A percentile compares a stretch with the other conserved stretches of the same genome.
These are phyloP conservation scores for Cybosia mesomella DNA, from an alignment of 2,888 invertebrate species.

Conservation along the genomic window DNA sequence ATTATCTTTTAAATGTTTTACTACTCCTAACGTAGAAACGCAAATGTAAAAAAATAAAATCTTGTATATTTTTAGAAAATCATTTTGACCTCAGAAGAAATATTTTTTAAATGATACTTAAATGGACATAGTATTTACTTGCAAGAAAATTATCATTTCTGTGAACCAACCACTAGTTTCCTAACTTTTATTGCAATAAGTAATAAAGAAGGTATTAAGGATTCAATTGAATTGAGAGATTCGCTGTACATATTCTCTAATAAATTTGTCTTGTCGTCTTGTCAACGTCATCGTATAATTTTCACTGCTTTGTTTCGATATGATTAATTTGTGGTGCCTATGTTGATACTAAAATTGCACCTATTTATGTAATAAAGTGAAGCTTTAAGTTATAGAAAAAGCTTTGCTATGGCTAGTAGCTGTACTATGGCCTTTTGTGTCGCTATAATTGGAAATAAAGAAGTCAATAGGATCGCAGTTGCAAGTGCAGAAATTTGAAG, in stretches of 20 bases:
- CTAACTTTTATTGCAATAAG: slow-evolving; percentile 12
- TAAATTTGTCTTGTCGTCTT: not conserved
- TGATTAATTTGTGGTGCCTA: not conserved
- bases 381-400: not conserved
- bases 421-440: not conserved
- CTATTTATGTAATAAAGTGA: too few relatives aligned
- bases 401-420: too few relatives aligned
- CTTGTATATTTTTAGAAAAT: too few relatives aligned
- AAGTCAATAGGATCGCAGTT: not conserved
- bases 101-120: too few relatives aligned
- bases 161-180: slow-evolving; percentile 25
- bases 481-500: not conserved
- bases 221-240: not conserved
- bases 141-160: slow-evolving; percentile 25
- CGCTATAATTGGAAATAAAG: not conserved
- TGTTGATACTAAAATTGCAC: too few relatives aligned
- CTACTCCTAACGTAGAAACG: not conserved
- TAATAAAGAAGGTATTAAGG: not conserved
- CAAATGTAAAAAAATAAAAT: too few relatives aligned
- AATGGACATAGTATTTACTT: not conserved
- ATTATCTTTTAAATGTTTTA: not conserved
- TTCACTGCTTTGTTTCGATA: not conserved
- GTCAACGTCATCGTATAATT: too few relatives aligned
- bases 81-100: too few relatives aligned
- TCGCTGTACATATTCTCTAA: not conserved